Evolutionary conservation across 2,797 vertebrate genomes (phyloP), one percentile per base, ranked within the genome.

Genomic region (Furcifer pardalis): DNA sequence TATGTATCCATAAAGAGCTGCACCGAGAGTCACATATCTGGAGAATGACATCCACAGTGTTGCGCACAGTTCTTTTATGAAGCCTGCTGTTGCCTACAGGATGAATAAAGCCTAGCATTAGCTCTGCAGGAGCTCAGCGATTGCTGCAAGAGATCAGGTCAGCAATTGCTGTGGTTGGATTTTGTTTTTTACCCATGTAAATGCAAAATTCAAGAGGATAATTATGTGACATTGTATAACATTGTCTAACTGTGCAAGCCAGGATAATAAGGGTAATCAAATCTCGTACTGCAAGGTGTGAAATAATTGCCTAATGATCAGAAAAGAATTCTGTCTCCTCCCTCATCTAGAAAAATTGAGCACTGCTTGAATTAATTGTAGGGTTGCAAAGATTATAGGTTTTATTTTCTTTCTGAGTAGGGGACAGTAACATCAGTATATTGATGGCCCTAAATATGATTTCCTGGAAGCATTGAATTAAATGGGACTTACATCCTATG

Each of bases 41-140:
- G 40, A 69, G 77, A 86, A 17, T 42, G 86, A 88, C 82, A 89
- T 71, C 52, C 46, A 80, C 87, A 81, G 84, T 40, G 56, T 82
- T 87, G 88, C 84, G 85, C 81, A 62, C 56, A 44, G 83, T 8
- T 9, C 46, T 86, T 89, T 75, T 79, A 79, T 59, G 49, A 9
- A 86, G 56, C 9, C 1, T 0, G 35, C 0, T 2, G 17, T 0
- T 60, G 76, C 65, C 44, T 87, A 59, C 73, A 75, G 32, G 44
- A 84, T 73, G 68, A 78, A 52, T 60, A 85, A 84, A 78, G 60
- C 37, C 72, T 52, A 78, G 37, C 35, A 65, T 86, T 77, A 89
- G 40, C 35, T 46, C 32, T 5, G 60, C 75, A 82, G 17, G 74
- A 82, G 86, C n/a, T 15, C 82, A 71, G 0, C 56, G 69, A n/a